A percentile compares a stretch with the other conserved stretches of the same genome.
Conservation (phyloP, 2,797 vertebrate genomes). For the Rachycentron canadum region DNA sequence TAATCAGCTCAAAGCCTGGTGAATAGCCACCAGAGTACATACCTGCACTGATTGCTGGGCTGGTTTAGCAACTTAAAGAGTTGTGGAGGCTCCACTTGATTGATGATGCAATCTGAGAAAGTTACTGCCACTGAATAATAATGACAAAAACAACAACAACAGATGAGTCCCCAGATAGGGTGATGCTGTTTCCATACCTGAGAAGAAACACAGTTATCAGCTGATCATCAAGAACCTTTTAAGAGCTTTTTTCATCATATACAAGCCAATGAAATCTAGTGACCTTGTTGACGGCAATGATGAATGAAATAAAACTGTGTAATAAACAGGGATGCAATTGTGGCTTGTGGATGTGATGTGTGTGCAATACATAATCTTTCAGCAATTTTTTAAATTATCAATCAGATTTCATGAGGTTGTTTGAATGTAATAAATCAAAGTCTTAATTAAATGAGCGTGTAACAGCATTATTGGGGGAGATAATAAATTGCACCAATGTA, state of each 20-base stretch:
- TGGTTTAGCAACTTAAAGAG: slow-evolving; percentile 36
- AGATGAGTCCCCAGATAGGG: background rate
- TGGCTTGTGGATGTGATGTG: background rate
- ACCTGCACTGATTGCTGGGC: slow-evolving; percentile 21
- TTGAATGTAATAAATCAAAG: background rate
- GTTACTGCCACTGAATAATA: slow-evolving; percentile 14
- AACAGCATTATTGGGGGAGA: background rate
- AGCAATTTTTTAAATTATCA: background rate
- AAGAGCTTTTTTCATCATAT: background rate
- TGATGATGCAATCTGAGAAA: slow-evolving; percentile 26
- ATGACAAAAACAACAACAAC: background rate
- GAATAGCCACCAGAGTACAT: slow-evolving; percentile 6
- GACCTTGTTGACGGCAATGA: background rate
- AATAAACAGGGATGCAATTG: background rate
- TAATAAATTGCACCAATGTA: background rate
- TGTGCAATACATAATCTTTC: background rate
- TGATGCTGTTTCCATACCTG: background rate
- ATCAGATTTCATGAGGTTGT: background rate
- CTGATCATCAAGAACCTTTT: background rate
- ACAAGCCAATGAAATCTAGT: background rate
- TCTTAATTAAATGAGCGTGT: background rate
- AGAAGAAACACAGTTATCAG: background rate
- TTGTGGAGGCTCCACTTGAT: slow-evolving; percentile 12
- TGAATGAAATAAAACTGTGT: background rate
- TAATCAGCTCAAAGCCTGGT: slow-evolving; percentile 6